Conservation (phyloP, 2,888 invertebrate species). For the Dryobotodes eremita region DNA sequence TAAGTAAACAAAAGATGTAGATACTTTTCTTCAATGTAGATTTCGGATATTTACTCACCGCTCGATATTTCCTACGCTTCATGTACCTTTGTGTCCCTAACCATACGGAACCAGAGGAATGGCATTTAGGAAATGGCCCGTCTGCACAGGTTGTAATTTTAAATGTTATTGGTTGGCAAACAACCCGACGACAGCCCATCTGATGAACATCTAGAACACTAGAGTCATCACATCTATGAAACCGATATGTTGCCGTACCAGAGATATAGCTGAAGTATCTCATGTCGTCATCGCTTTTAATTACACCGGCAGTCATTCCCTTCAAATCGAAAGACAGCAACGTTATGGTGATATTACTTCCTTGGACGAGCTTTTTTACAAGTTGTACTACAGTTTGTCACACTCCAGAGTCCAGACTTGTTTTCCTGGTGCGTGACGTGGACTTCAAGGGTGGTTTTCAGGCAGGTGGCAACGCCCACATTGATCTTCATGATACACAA, state of each 20-base stretch:
- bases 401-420: no score
- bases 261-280: background rate
- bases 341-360: background rate
- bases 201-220: background rate
- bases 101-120: background rate
- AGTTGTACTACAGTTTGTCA: background rate
- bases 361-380: background rate
- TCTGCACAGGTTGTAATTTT: background rate
- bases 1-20: background rate
- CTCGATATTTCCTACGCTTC: background rate
- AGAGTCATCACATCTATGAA: background rate
- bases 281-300: background rate
- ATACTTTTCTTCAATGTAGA: background rate
- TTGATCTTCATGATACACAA: background rate
- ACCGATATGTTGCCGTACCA: background rate
- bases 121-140: background rate
- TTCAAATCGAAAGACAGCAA: background rate
- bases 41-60: background rate
- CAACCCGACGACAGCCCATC: background rate
- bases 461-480: background rate
- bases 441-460: background rate
- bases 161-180: background rate
- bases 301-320: background rate
- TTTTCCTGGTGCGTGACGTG: background rate
- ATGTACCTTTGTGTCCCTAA: background rate